Evolutionary conservation across 2,888 invertebrate genomes (phyloP).

Genomic region (Nomada fabriciana): DNA sequence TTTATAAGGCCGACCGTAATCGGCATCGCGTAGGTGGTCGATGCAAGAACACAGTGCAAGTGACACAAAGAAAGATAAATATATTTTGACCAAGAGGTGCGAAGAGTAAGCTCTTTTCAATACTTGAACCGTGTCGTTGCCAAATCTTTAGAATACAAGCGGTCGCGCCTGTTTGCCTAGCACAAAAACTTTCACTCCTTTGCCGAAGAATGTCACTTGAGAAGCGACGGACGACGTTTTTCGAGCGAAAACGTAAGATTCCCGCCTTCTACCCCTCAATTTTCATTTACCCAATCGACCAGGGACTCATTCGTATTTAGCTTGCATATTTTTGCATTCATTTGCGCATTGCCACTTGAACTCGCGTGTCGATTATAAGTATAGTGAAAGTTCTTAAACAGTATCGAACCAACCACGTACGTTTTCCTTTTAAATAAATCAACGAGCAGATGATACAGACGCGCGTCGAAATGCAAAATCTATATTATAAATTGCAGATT

Average conservation of each 20-base stretch:
- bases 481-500: constrained; percentile 19
- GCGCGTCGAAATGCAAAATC: background rate
- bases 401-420: background rate
- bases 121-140: constrained; percentile 58
- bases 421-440: background rate
- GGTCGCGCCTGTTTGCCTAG: constrained; percentile 57
- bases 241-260: constrained; percentile 22
- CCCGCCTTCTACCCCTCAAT: background rate
- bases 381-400: background rate
- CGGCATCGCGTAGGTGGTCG: background rate
- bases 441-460: background rate
- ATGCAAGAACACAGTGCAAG: background rate
- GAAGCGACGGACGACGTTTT: constrained; percentile 20
- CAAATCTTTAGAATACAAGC: constrained; percentile 64
- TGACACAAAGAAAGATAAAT: constrained; percentile 21
- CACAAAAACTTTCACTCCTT: constrained; percentile 66
- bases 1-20: background rate
- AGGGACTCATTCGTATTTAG: background rate
- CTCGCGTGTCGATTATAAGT: background rate
- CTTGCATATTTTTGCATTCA: background rate
- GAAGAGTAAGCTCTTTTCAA: constrained; percentile 43
- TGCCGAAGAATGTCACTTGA: constrained; percentile 40
- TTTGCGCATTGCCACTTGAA: background rate
- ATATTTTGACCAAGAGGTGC: constrained; percentile 28
- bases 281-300: background rate